Evolutionary conservation across 2,797 vertebrate species (phyloP).

Genomic region (Xerus rutilus): DNA sequence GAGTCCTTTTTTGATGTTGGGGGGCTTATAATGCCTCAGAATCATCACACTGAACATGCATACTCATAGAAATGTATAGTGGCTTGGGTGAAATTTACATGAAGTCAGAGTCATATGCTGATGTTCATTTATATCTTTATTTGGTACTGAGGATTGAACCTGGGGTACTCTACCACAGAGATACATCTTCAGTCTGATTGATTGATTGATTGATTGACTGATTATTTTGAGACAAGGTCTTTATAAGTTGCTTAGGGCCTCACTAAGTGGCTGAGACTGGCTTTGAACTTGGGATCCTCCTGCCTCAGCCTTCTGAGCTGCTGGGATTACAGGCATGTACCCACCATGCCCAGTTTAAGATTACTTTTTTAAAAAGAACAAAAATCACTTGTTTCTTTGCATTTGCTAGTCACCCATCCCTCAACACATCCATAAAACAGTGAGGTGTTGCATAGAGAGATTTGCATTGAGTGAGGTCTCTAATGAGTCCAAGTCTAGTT

Average conservation of each 20-base stretch:
- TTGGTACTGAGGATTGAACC: too few relatives aligned
- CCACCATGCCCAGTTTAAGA: too few relatives aligned
- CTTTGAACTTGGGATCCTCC: too few relatives aligned
- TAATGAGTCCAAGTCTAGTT: background rate
- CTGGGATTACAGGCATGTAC: too few relatives aligned
- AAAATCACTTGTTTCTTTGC: background rate
- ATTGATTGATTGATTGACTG: too few relatives aligned
- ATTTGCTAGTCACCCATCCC: background rate
- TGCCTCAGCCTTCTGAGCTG: too few relatives aligned
- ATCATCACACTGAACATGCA: background rate
- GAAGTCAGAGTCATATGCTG: background rate
- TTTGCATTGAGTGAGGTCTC: background rate
- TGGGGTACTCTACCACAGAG: too few relatives aligned
- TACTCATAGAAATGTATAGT: background rate
- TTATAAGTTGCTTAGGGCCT: too few relatives aligned
- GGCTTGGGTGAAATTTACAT: background rate
- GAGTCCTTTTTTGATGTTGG: background rate
- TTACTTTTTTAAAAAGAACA: background rate
- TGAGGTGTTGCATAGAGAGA: background rate
- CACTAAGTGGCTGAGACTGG: too few relatives aligned
- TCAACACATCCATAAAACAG: background rate
- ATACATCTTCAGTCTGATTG: too few relatives aligned
- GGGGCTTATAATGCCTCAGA: background rate
- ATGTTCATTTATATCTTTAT: background rate
- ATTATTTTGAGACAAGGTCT: too few relatives aligned